A percentile compares a stretch with the other conserved stretches of the same genome.
Evolutionary conservation across 2,113 vertebrate species (phyloP).

Genomic region (Erpornis zantholeuca): DNA sequence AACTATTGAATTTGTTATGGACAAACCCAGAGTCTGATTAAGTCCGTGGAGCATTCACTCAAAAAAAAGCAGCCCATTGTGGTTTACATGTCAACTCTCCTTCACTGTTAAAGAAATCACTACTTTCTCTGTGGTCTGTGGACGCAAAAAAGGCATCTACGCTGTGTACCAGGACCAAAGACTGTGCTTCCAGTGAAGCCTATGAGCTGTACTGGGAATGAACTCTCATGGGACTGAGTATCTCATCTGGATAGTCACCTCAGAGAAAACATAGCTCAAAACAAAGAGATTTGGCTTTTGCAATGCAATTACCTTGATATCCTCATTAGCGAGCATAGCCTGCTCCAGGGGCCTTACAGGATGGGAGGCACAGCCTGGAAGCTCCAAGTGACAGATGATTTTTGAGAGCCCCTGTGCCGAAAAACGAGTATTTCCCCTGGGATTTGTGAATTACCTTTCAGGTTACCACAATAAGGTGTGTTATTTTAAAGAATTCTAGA

Average conservation of each 20-base stretch:
- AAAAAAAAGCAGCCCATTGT: conserved; percentile 24
- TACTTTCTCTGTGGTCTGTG: conserved; percentile 4
- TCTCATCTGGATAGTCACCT: conserved; percentile 50
- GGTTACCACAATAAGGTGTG: not conserved
- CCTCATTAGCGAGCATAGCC: conserved; percentile 11
- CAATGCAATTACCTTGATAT: conserved; percentile 7
- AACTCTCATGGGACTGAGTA: not conserved
- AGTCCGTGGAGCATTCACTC: conserved; percentile 64
- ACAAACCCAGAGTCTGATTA: conserved; percentile 72
- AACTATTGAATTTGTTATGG: conserved; percentile 70
- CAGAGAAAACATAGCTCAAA: conserved; percentile 62
- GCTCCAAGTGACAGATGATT: not conserved
- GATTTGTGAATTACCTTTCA: not conserved
- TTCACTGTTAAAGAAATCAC: conserved; percentile 53
- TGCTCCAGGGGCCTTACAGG: conserved; percentile 4
- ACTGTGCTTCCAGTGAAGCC: not conserved
- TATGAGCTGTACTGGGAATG: not conserved
- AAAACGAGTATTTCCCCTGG: not conserved
- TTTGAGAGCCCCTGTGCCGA: not conserved
- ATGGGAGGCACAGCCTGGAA: not conserved
- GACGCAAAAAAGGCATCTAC: not conserved
- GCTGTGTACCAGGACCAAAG: not conserved
- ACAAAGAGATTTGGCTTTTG: conserved; percentile 37
- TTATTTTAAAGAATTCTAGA: not conserved
- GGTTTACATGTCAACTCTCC: conserved; percentile 50